Percentiles rank a stretch among this genome's conserved stretches.
phyloP scores from a whole-genome alignment of 2,113 vertebrate species.

The Bolborhynchus lineola region DNA sequence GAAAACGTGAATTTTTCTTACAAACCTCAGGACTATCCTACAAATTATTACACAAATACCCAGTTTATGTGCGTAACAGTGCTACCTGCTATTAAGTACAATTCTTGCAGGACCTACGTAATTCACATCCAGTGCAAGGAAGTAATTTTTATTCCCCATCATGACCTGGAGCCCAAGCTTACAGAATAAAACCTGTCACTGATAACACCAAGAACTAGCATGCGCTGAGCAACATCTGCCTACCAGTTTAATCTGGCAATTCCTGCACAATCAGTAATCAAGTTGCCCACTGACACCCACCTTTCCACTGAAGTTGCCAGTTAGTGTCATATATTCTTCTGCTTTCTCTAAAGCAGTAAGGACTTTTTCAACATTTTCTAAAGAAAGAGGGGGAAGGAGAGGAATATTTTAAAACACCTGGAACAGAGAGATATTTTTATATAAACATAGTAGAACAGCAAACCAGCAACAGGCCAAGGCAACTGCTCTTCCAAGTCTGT shows the following conservation, averaged over 20 bases:
- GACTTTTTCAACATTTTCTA: conserved; percentile 79
- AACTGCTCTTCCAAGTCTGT: not conserved
- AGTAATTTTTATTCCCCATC: not conserved
- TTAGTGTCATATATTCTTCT: conserved; percentile 86
- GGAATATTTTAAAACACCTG: not conserved
- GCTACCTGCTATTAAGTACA: not conserved
- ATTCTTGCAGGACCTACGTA: not conserved
- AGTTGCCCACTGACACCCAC: conserved; percentile 51
- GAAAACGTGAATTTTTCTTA: not conserved
- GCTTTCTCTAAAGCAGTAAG: conserved; percentile 86
- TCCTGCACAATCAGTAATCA: not conserved
- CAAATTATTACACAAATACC: not conserved
- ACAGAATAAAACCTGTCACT: not conserved
- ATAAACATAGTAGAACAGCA: not conserved
- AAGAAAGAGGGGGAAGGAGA: not conserved
- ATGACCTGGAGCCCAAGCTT: not conserved
- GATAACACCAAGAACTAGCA: not conserved
- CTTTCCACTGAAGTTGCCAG: conserved; percentile 84
- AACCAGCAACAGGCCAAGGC: not conserved
- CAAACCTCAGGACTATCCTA: not conserved
- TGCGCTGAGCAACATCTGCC: not conserved
- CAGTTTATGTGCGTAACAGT: not conserved
- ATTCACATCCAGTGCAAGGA: not conserved
- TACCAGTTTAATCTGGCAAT: not conserved
- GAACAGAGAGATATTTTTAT: not conserved